Evolutionary conservation across 2,797 vertebrate species (phyloP), one percentile per base, ranked within the genome.

Genomic region (Caiman crocodilus): DNA sequence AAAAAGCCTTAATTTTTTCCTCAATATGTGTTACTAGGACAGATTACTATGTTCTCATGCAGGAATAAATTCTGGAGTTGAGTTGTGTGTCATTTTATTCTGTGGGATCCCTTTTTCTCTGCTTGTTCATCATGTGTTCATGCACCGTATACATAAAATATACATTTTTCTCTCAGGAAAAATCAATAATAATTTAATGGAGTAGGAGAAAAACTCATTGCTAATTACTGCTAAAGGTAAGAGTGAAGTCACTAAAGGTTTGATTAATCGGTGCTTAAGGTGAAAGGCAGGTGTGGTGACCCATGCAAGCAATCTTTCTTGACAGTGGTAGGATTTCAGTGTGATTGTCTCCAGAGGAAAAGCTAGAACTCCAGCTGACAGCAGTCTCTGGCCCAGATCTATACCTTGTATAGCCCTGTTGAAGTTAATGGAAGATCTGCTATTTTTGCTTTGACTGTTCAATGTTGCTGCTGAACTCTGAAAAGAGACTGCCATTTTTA

Each of bases 211-310:
- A 26, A 75, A 79, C 84, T 94, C 83, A 71, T 81, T 86, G 55
- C 63, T 79, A 94, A 81, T n/a, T 50, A 85, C 17, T 94, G 30
- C 82, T 25, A 58, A 67, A 85, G 93, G 63, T 28, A 73, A 30
- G 5, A 4, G 82, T 89, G 90, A 94, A 77, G 5, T 65, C 82
- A 58, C 11, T 76, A 50, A 25, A 78, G 87, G 76, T 83, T 63
- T 84, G n/a, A 60, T 75, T 87, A 5, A 26, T 75, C 32, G 26
- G 78, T 74, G 10, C 74, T 74, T 12, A 2, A 76, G 26, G 42
- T 89, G 73, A 84, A 90, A 84, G 59, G 63, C 78, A 88, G 82
- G 74, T 14, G 61, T 30, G 3, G 14, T 83, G 71, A 63, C 28
- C 75, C 79, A 59, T 65, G 50, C 42, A 59, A 75, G 56, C 56